phyloP scores from a whole-genome alignment of 2,797 vertebrate genomes.

The Echiichthys vipera region DNA sequence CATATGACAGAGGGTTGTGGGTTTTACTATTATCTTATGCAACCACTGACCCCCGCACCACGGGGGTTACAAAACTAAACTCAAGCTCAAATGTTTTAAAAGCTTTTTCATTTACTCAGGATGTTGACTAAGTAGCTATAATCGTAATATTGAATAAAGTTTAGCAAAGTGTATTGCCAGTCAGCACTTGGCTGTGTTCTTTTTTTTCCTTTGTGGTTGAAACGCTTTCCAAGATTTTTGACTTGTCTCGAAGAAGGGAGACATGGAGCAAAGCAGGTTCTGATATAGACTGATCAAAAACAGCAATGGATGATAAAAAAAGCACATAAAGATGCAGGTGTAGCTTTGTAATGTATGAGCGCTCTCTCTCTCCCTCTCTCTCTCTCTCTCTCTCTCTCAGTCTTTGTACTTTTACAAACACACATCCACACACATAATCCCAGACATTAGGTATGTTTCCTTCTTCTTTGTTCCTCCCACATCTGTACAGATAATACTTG shows the following conservation, averaged over 20 bases:
- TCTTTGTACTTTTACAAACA: background rate
- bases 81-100: conserved; percentile 46
- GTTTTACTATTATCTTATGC: conserved; percentile 59
- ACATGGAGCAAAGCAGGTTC: conserved; percentile 27
- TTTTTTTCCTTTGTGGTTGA: conserved; percentile 39
- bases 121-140: conserved; percentile 51
- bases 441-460: conserved; percentile 26
- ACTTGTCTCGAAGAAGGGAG: conserved; percentile 19
- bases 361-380: background rate
- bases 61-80: conserved; percentile 31
- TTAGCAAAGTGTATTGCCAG: conserved; percentile 49
- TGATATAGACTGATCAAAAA: conserved; percentile 18
- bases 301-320: background rate
- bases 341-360: conserved; percentile 1
- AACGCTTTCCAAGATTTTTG: conserved; percentile 36
- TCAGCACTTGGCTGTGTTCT: conserved; percentile 43
- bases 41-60: conserved; percentile 39
- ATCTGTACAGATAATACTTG: conserved; percentile 52
- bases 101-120: conserved; percentile 49
- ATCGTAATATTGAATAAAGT: conserved; percentile 48
- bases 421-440: conserved; percentile 3
- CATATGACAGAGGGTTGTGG: conserved; percentile 48
- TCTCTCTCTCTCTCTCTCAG: background rate
- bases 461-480: conserved; percentile 35
- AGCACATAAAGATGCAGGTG: conserved; percentile 20